phyloP scores from a whole-genome alignment of 2,888 invertebrate genomes.

The Drosophila buzzatii region DNA sequence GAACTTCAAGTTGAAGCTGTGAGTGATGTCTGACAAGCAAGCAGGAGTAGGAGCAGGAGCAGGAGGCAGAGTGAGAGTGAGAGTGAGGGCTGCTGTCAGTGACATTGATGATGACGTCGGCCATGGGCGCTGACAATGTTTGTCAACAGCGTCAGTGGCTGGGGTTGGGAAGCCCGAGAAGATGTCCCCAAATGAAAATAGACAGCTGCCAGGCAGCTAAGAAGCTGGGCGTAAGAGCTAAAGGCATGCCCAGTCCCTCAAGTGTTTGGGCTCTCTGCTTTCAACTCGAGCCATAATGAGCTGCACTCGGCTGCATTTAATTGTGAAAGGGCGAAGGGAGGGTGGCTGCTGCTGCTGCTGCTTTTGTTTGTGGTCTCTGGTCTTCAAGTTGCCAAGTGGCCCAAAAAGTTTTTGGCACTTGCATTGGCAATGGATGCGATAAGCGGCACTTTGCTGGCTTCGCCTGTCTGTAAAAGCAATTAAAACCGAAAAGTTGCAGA shows the following conservation, averaged over 20 bases:
- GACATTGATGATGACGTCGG: conserved; percentile 77
- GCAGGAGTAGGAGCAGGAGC: neutral
- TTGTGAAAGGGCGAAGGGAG: conserved; percentile 24
- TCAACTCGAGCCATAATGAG: conserved; percentile 48
- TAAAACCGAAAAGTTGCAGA: conserved; percentile 58
- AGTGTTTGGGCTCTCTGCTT: conserved; percentile 28
- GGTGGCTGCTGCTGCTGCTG: neutral
- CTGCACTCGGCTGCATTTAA: conserved; percentile 62
- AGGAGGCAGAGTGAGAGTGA: neutral
- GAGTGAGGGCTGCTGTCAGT: conserved; percentile 33
- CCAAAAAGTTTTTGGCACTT: conserved; percentile 54
- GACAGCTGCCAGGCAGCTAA: conserved; percentile 33
- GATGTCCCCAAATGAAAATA: conserved; percentile 31
- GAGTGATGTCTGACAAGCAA: conserved; percentile 58
- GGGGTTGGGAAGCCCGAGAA: conserved; percentile 8
- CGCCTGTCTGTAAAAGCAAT: conserved; percentile 65
- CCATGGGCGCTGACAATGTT: conserved; percentile 75
- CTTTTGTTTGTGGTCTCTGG: conserved; percentile 46
- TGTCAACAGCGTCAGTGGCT: conserved; percentile 54
- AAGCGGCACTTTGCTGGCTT: conserved; percentile 63
- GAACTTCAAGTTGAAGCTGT: conserved; percentile 56
- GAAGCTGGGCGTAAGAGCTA: conserved; percentile 12
- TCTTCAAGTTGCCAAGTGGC: conserved; percentile 56
- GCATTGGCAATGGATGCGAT: conserved; percentile 68
- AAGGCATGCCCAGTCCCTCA: conserved; percentile 18